Conservation (phyloP, 2,888 invertebrate species). For the Papilio protenor region DNA sequence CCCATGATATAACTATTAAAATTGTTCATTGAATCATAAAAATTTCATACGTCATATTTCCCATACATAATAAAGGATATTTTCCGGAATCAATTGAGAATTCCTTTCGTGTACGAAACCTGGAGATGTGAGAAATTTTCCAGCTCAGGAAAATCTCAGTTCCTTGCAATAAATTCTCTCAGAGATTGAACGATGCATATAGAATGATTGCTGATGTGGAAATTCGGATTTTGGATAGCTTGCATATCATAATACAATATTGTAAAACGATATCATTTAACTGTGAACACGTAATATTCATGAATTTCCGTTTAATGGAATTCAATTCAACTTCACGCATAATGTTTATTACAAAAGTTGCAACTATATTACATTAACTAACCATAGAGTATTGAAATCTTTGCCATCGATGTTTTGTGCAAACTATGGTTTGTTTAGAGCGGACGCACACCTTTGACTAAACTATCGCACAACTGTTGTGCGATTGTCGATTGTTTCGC, state of each 20-base stretch:
- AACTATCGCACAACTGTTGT: too few species aligned
- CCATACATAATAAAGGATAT: not conserved
- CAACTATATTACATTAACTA: too few species aligned
- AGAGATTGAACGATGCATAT: conserved; percentile 18
- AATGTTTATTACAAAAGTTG: too few species aligned
- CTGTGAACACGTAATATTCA: too few species aligned
- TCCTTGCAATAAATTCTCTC: conserved; percentile 24
- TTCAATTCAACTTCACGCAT: too few species aligned
- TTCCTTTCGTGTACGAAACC: not conserved
- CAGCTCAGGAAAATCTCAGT: conserved; percentile 17
- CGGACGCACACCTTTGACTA: too few species aligned
- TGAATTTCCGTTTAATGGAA: too few species aligned
- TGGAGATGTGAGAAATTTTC: conserved; percentile 11
- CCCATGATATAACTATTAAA: not conserved
- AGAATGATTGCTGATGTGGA: conserved; percentile 2
- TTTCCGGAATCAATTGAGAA: conserved; percentile 9
- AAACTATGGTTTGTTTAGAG: too few species aligned
- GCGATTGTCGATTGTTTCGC: too few species aligned
- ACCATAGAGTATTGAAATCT: too few species aligned
- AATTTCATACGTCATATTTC: conserved; percentile 8
- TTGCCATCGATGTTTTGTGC: too few species aligned
- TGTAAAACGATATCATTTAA: not conserved
- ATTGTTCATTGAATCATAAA: conserved; percentile 1
- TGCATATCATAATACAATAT: not conserved
- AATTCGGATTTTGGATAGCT: not conserved